Conservation (phyloP, 2,113 vertebrate genomes). For the Cisticola juncidis region DNA sequence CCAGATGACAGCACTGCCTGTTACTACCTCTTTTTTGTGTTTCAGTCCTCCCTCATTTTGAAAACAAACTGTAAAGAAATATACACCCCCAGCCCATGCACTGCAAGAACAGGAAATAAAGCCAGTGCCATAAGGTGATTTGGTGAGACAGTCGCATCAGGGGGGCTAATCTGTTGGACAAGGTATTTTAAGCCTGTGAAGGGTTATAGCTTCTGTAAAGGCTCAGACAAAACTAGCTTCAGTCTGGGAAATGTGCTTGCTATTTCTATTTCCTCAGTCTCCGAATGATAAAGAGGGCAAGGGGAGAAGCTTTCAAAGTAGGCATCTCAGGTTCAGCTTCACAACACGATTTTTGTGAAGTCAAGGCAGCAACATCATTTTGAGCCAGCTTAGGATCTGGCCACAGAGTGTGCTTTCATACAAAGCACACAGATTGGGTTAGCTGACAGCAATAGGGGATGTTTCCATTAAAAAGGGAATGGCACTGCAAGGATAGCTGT, state of each 20-base stretch:
- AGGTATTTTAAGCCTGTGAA: neutral
- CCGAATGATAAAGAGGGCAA: neutral
- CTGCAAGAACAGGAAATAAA: neutral
- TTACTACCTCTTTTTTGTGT: neutral
- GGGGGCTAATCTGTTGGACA: neutral
- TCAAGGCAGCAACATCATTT: slow-evolving; percentile 7
- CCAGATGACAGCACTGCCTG: slow-evolving; percentile 26
- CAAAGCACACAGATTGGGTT: neutral
- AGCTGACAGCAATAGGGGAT: neutral
- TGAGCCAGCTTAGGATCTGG: neutral
- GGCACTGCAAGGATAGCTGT: neutral
- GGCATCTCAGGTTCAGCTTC: neutral
- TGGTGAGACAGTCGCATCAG: neutral
- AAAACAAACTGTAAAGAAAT: neutral
- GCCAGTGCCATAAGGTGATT: neutral
- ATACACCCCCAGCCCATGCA: neutral
- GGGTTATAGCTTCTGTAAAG: neutral
- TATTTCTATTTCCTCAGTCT: neutral
- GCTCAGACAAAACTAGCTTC: neutral
- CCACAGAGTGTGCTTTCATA: neutral
- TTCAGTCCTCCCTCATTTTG: neutral
- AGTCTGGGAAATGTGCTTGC: neutral
- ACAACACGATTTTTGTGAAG: neutral
- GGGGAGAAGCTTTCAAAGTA: slow-evolving; percentile 18
- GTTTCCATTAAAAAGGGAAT: neutral